These are phyloP conservation scores for Calliphora vomitoria DNA, from an alignment of 2,888 invertebrate genomes.

Conservation along the genomic window DNA sequence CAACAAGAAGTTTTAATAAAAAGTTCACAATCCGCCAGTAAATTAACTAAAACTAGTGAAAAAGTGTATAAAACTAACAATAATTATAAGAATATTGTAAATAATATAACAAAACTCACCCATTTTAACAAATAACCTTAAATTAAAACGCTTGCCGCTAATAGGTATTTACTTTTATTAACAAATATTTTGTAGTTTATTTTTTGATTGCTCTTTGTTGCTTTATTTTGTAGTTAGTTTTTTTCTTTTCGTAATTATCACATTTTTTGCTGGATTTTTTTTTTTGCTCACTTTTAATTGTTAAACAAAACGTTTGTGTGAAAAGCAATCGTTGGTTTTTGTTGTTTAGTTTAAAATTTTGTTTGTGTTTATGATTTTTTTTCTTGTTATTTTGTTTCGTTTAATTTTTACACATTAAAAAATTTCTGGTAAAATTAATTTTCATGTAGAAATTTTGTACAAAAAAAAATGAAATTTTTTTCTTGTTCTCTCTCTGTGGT, in stretches of 20 bases:
- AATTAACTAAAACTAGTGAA: slow-evolving; percentile 11
- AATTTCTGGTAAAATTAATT: slow-evolving; percentile 68
- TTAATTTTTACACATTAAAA: slow-evolving; percentile 75
- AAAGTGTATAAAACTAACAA: slow-evolving; percentile 8
- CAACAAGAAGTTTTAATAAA: slow-evolving; percentile 13
- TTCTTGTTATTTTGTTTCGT: slow-evolving; percentile 37
- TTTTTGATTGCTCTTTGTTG: slow-evolving; percentile 6
- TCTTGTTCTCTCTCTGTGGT: slow-evolving; percentile 42
- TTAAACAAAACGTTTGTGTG: slow-evolving; percentile 68
- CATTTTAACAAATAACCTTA: slow-evolving; percentile 43
- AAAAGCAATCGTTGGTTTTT: slow-evolving; percentile 48
- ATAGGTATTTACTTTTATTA: slow-evolving; percentile 3
- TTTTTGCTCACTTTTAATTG: slow-evolving; percentile 1
- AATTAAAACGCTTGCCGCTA: slow-evolving; percentile 1
- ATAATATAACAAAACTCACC: slow-evolving; percentile 43
- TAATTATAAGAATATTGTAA: background rate
- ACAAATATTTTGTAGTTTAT: slow-evolving; percentile 8
- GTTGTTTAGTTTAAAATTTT: slow-evolving; percentile 3
- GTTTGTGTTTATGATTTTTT: slow-evolving; percentile 37
- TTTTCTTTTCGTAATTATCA: slow-evolving; percentile 28
- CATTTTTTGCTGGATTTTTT: slow-evolving; percentile 15
- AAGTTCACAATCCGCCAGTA: background rate
- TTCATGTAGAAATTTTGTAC: slow-evolving; percentile 19
- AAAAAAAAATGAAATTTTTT: slow-evolving; percentile 48
- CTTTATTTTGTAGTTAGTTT: slow-evolving; percentile 12